Percentiles rank a stretch among this genome's conserved stretches.
These are phyloP conservation scores for Augochlora pura DNA, from an alignment of 1,140 invertebrate genomes.

Conservation along the genomic window DNA sequence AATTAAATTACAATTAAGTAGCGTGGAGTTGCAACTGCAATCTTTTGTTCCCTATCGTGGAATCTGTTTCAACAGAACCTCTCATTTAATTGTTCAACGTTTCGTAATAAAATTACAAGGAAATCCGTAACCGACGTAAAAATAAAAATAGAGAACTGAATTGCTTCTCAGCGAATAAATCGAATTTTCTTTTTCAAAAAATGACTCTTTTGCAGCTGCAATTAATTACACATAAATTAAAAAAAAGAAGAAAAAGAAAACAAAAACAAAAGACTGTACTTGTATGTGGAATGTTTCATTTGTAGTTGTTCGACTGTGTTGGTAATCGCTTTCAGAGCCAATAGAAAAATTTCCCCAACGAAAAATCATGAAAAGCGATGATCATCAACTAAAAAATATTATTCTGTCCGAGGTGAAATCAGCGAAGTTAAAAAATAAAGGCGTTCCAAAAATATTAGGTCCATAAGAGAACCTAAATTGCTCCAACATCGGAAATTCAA, in stretches of 20 bases:
- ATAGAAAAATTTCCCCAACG: not conserved
- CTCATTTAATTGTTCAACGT: not conserved
- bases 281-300: constrained; percentile 35
- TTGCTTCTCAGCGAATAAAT: too few relatives aligned
- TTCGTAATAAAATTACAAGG: not conserved
- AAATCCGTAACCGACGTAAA: not conserved
- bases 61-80: not conserved
- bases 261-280: not conserved
- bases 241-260: too few relatives aligned
- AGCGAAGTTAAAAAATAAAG: not conserved
- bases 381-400: not conserved
- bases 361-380: not conserved
- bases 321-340: constrained; percentile 4
- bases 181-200: not conserved
- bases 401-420: not conserved
- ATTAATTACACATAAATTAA: not conserved
- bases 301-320: not conserved
- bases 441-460: not conserved
- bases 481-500: constrained; percentile 31
- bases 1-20: constrained; percentile 22
- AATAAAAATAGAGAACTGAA: too few relatives aligned
- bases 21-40: constrained; percentile 19
- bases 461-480: not conserved
- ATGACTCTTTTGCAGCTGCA: not conserved
- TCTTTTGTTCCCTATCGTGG: not conserved